These are phyloP conservation scores for Leucophenga varia DNA, from an alignment of 1,140 invertebrate genomes.

Conservation along the genomic window DNA sequence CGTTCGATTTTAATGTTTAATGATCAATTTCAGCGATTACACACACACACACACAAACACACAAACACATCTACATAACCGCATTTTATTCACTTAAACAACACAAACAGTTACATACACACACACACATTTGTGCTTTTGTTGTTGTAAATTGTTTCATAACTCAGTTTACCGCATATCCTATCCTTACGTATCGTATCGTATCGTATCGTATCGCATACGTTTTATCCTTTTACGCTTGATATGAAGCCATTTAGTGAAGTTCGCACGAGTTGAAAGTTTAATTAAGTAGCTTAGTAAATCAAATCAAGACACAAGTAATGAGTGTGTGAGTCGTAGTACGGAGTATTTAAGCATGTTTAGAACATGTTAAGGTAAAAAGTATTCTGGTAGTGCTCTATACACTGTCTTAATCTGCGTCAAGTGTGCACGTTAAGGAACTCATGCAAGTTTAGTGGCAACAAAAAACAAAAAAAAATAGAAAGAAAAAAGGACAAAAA, in stretches of 20 bases:
- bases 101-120: constrained; percentile 5
- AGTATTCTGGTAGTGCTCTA: too few relatives aligned
- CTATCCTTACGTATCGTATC: too few relatives aligned
- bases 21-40: constrained; percentile 24
- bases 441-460: too few relatives aligned
- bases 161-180: constrained; percentile 36
- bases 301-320: constrained; percentile 53
- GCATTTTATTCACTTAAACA: too few relatives aligned
- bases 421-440: background rate
- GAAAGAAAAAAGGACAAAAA: background rate
- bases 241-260: background rate
- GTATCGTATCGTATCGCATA: too few relatives aligned
- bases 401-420: too few relatives aligned
- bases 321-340: too few relatives aligned
- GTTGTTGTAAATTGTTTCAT: constrained; percentile 44
- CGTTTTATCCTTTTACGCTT: constrained; percentile 4
- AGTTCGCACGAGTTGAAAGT: constrained; percentile 28
- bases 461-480: too few relatives aligned
- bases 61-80: too few relatives aligned
- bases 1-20: constrained; percentile 38
- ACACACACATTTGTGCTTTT: constrained; percentile 6
- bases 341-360: too few relatives aligned
- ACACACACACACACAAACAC: too few relatives aligned
- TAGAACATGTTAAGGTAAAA: too few relatives aligned
- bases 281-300: constrained; percentile 45